Conservation (phyloP, 2,888 invertebrate species). For the Dasypolia templi region DNA sequence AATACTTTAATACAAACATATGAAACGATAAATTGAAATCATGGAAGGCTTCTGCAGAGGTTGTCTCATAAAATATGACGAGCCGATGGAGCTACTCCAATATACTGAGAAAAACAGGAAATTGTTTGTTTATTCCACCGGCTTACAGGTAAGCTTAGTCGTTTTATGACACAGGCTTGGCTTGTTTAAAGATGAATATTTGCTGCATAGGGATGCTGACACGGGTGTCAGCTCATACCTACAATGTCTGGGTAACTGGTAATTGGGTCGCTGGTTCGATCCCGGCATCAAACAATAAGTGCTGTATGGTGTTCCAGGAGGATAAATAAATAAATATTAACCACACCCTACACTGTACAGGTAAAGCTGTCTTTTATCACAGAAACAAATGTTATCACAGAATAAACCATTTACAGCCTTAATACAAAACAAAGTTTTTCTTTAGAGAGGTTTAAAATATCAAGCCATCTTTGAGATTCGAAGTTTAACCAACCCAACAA, state of each 20-base stretch:
- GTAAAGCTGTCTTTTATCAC: too few relatives aligned
- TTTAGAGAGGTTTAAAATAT: neutral
- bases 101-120: slow-evolving; percentile 84
- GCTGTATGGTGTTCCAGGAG: too few relatives aligned
- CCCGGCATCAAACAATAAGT: too few relatives aligned
- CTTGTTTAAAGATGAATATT: too few relatives aligned
- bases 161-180: neutral
- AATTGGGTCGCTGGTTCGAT: neutral
- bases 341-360: neutral
- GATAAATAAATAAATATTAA: neutral
- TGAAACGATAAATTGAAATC: neutral
- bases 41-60: slow-evolving; percentile 87
- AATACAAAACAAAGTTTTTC: neutral
- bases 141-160: slow-evolving; percentile 80
- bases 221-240: neutral
- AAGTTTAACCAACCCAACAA: neutral
- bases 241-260: neutral
- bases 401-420: too few relatives aligned
- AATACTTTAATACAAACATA: neutral
- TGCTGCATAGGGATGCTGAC: too few relatives aligned
- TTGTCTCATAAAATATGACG: slow-evolving; percentile 82
- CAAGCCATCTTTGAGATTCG: neutral
- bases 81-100: slow-evolving; percentile 79
- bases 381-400: neutral
- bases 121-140: slow-evolving; percentile 84